Conservation (phyloP, 2,797 vertebrate species). For the Aphelocoma californica region DNA sequence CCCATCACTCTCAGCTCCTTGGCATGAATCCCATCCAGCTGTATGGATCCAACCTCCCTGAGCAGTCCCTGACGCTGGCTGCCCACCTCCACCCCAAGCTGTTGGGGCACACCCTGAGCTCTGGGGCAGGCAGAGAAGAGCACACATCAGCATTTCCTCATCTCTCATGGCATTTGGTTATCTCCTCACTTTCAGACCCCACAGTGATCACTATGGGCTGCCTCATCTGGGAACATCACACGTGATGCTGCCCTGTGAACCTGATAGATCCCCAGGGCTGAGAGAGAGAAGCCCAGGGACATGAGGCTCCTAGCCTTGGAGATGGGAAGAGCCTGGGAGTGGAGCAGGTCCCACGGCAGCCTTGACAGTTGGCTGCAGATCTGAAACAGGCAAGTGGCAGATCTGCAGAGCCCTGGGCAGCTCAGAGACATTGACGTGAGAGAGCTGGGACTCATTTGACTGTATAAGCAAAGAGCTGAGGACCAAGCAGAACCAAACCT, state of each 20-base stretch:
- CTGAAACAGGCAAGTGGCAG: background rate
- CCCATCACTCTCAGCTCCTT: no score
- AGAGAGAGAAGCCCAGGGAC: background rate
- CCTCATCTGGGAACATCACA: background rate
- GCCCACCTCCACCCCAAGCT: rapidly evolving
- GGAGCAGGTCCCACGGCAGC: background rate
- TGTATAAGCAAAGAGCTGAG: background rate
- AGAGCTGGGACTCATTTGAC: background rate
- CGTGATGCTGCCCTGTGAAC: rapidly evolving
- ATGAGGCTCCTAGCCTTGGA: background rate
- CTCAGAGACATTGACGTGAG: background rate
- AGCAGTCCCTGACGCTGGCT: background rate
- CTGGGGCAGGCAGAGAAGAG: background rate
- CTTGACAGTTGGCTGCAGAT: background rate
- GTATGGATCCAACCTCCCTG: no score
- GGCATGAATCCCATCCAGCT: background rate
- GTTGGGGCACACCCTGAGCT: background rate
- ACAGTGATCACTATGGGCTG: background rate
- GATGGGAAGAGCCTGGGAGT: background rate
- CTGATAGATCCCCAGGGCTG: background rate
- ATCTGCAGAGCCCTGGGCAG: background rate
- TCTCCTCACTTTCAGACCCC: background rate
- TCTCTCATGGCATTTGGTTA: background rate
- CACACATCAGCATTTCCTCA: rapidly evolving
- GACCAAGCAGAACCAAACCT: background rate